These are phyloP conservation scores for Caerostris extrusa DNA, from an alignment of 1,140 invertebrate genomes.

Conservation along the genomic window DNA sequence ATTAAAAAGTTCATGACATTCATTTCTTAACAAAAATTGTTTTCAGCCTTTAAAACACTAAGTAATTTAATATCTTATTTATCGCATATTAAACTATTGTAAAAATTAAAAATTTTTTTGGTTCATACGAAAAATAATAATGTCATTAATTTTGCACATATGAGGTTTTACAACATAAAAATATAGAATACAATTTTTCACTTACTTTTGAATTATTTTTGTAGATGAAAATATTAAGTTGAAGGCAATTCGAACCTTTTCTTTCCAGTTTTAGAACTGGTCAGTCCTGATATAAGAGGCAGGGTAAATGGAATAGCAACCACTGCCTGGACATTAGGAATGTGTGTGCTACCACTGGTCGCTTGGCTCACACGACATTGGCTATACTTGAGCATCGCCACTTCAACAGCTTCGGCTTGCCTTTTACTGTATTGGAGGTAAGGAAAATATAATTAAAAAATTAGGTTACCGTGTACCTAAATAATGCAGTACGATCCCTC, in stretches of 20 bases:
- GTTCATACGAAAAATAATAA: no score
- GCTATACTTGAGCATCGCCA: constrained; percentile 24
- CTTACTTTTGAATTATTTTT: no score
- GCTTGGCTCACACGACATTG: constrained; percentile 43
- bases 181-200: no score
- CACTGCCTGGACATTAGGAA: constrained; percentile 29
- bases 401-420: not conserved
- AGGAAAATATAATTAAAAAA: not conserved
- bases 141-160: no score
- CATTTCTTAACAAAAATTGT: no score
- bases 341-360: constrained; percentile 13
- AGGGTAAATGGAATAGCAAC: constrained; percentile 30
- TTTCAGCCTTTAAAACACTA: no score
- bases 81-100: no score
- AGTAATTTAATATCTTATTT: no score
- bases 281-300: constrained; percentile 33
- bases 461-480: not conserved
- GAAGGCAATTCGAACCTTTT: not conserved
- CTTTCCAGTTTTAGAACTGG: constrained; percentile 30
- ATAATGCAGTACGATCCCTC: not conserved
- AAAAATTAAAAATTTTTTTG: no score
- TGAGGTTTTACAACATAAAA: no score
- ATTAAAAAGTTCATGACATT: no score
- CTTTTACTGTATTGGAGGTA: constrained; percentile 11
- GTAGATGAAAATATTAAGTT: no score